Evolutionary conservation across 2,888 invertebrate species (phyloP), one percentile per base, ranked within the genome.

Genomic region (Andricus quercusramuli): DNA sequence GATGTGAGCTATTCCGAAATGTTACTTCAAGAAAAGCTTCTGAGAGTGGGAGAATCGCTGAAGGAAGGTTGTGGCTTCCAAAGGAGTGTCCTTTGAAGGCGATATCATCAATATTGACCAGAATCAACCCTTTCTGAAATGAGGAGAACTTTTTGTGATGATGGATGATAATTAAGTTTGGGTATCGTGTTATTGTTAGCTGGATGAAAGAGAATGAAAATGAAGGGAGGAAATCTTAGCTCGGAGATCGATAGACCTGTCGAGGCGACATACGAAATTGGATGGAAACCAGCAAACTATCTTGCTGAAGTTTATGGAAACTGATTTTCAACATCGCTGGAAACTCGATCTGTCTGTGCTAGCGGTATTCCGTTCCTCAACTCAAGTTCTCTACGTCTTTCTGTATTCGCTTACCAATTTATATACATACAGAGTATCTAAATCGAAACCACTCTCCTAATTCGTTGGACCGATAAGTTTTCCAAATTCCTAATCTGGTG

Each of bases 261-360:
- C 80, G 82, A 76, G 78, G 76, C 62, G 77, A 82, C 68, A 83
- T 59, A 62, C 79, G 79, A 82, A 82, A 82, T 80, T 83, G 56
- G 70, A 81, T 74, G 82, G 79, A 81, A 79, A 79, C 79, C 68
- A 78, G 79, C 76, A 56, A 83, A 82, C 79, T 82, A 70, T 77
- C 79, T 80, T 62, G 70, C 79, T 66, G 37, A 83, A 81, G 81
- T 82, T 76, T 83, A 82, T 74, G 80, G 79, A 81, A 83, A 83
- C 82, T 83, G 83, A 83, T 82, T 83, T 82, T 67, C 78, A 41
- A 78, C 74, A 82, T 80, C 74, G 77, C 65, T 51, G 66, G 78
- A 74, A 82, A 84, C 80, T 79, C 81, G 81, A 82, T 84, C 81
- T 37, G 37, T 8, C 80, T 25, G 11, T 51, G 56, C 56, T n/a